phyloP scores from a whole-genome alignment of 2,797 vertebrate species.

The Aldrovandia affinis region DNA sequence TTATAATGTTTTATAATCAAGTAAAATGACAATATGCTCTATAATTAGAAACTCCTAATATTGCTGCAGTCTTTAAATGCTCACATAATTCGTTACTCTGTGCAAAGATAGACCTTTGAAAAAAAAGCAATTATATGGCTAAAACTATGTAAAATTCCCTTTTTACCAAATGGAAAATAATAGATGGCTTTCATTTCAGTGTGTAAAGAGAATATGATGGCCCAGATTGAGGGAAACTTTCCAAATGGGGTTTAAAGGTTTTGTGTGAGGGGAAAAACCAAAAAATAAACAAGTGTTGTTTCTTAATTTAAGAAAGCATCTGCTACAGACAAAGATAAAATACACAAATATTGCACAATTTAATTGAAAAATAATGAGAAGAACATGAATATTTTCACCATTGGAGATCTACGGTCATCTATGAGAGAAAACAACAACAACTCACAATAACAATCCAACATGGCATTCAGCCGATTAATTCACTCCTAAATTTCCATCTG shows the following conservation, averaged over 20 bases:
- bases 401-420: too few species aligned
- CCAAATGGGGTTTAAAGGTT: neutral
- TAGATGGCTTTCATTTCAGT: neutral
- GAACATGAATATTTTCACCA: too few species aligned
- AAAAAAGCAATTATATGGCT: neutral
- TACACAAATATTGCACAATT: too few species aligned
- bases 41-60: neutral
- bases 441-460: too few species aligned
- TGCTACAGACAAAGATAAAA: too few species aligned
- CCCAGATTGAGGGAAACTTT: neutral
- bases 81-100: neutral
- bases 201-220: neutral
- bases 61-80: neutral
- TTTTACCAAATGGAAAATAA: constrained; percentile 13
- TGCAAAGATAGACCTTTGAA: neutral
- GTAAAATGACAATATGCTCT: constrained; percentile 10
- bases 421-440: too few species aligned
- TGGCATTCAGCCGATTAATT: too few species aligned
- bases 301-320: too few species aligned
- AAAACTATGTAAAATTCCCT: neutral
- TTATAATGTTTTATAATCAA: neutral
- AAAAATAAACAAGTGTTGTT: too few species aligned
- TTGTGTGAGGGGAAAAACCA: neutral
- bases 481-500: too few species aligned
- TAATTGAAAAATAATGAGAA: too few species aligned